A percentile compares a stretch with the other conserved stretches of the same genome.
Conservation (phyloP, 1,140 invertebrate species). For the Caenorhabditis latens region DNA sequence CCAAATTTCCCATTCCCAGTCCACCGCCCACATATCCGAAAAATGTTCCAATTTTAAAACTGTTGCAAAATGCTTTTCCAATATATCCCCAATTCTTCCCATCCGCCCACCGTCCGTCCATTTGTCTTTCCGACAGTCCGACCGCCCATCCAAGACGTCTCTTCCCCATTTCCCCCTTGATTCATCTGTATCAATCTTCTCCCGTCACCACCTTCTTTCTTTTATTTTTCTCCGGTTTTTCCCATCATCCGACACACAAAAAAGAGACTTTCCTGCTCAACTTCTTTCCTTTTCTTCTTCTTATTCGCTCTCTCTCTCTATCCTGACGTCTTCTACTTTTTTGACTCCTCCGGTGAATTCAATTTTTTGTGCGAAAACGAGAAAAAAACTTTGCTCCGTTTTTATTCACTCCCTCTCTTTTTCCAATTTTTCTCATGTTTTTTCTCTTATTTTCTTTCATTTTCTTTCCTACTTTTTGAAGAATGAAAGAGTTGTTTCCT, state of each 20-base stretch:
- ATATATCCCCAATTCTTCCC: too few species aligned
- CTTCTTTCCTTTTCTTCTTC: background rate
- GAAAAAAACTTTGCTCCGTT: background rate
- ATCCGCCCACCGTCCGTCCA: too few species aligned
- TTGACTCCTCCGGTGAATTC: conserved; percentile 24
- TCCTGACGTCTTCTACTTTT: background rate
- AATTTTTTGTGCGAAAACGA: conserved; percentile 1
- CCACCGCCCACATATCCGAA: too few species aligned
- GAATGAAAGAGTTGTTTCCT: background rate
- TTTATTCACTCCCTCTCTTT: background rate
- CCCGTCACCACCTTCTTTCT: background rate
- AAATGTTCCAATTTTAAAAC: too few species aligned
- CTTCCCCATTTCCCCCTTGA: too few species aligned
- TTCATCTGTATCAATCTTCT: too few species aligned
- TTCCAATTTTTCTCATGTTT: background rate
- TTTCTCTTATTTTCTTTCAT: background rate
- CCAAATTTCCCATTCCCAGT: too few species aligned
- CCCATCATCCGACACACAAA: background rate
- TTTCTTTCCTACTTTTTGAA: background rate
- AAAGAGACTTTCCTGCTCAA: too few species aligned
- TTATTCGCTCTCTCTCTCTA: background rate
- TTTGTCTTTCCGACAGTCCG: too few species aligned
- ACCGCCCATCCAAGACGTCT: too few species aligned
- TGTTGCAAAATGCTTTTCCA: too few species aligned
- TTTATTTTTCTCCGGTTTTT: background rate